Base-by-base conservation (phyloP, 2,888 invertebrate genomes). In the Heliconius hortense region DNA sequence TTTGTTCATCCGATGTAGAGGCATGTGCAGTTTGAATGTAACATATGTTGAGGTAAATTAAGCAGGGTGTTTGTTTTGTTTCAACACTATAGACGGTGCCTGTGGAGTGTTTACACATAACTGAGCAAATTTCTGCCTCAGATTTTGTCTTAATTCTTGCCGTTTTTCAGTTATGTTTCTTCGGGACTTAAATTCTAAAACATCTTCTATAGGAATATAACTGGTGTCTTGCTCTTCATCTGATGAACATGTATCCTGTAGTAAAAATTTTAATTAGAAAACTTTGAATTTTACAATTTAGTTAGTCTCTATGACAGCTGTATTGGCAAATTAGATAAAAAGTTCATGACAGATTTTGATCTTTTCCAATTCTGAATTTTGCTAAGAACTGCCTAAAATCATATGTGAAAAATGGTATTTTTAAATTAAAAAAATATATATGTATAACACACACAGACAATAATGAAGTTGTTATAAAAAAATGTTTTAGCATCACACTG, bases 131-230 rank as follows among this genome's bases (percentile, higher is more conserved):
- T 97, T 96, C 87, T 96, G 96, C 85, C 96, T 96, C 78, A 98
- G 93, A 76, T 96, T 97, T 89, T 97, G 96, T 74, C 98, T 95
- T 84, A 98, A 92, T 90, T 97, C 96, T 85, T 96, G 96, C 81
- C 98, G 96, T 91, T 97, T 96, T 85, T 97, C 96, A 78, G 96
- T 95, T 84, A 97, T 96, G 88, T 96, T 96, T 87, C 96, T 95
- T 86, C 97, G 96, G 81, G 96, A 96, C 93, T 97, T 96, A 90
- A 98, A 98, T 91, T 97, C 97, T 91, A 96, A 95, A 81, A 98
- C 96, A 89, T 98, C 98, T 91, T 98, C 98, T 83, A 96, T 96
- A 81, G 98, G 97, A 94, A 98, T 98, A 94, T 96, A 96, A 93
- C 96, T 95, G 82, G 95, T 95, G 84, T 96, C 96, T 81, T 96